Percentiles rank a stretch among this genome's conserved stretches.
Conservation (phyloP, 1,140 invertebrate species). For the Chionoecetes opilio region DNA sequence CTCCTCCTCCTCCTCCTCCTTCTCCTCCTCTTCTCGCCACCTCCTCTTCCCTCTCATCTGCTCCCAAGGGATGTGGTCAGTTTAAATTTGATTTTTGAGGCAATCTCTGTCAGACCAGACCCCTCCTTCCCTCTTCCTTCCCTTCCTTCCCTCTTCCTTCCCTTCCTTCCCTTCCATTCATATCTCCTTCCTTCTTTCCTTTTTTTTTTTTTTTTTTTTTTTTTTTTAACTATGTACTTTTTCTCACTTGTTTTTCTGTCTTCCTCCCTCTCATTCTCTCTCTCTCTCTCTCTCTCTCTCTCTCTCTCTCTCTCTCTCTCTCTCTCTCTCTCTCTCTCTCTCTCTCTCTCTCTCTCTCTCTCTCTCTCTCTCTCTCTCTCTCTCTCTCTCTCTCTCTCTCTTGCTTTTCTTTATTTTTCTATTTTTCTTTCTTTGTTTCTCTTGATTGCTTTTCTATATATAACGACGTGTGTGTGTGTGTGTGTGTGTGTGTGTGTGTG, state of each 20-base stretch:
- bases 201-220: background rate
- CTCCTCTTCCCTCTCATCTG: background rate
- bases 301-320: too few species aligned
- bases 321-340: too few species aligned
- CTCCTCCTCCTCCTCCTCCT: background rate
- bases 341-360: too few species aligned
- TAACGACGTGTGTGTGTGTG: background rate
- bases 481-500: constrained; percentile 25
- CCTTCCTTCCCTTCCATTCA: background rate
- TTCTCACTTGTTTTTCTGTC: background rate
- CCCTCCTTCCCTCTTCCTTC: background rate
- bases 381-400: too few species aligned
- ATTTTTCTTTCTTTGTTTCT: too few species aligned
- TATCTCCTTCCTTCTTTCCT: background rate
- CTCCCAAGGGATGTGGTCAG: background rate
- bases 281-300: too few species aligned
- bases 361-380: too few species aligned
- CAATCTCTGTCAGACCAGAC: background rate
- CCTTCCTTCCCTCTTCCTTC: background rate
- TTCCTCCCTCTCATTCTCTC: too few species aligned
- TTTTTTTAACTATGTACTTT: background rate
- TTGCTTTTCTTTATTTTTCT: too few species aligned
- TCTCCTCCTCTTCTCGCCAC: background rate
- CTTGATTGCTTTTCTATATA: background rate
- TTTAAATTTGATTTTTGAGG: background rate